These are phyloP conservation scores for Epicampocera succincta DNA, from an alignment of 2,888 invertebrate species.

Conservation along the genomic window DNA sequence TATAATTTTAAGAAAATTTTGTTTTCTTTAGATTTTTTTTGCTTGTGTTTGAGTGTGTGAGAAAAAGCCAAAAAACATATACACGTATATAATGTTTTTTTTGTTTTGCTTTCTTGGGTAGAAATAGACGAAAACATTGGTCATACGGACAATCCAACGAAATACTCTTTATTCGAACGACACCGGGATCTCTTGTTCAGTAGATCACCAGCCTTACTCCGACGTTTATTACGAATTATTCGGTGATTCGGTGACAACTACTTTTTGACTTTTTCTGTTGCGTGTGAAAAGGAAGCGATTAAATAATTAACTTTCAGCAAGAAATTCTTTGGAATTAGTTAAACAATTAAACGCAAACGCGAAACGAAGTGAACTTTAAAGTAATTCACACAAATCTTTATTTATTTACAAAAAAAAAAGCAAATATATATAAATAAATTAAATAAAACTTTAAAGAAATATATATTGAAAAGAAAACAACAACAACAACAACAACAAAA, in stretches of 20 bases:
- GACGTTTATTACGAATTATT: conserved; percentile 82
- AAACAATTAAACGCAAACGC: conserved; percentile 68
- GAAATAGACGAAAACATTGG: conserved; percentile 76
- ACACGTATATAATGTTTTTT: not conserved
- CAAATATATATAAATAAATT: conserved; percentile 34
- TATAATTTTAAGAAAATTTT: conserved; percentile 23
- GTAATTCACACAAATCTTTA: conserved; percentile 58
- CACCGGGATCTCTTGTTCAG: conserved; percentile 83
- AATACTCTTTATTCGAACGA: conserved; percentile 83
- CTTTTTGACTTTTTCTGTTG: conserved; percentile 76
- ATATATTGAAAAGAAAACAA: conserved; percentile 42
- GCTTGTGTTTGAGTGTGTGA: conserved; percentile 37
- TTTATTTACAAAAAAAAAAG: conserved; percentile 21
- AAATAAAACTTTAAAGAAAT: conserved; percentile 63
- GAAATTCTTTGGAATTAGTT: conserved; percentile 45
- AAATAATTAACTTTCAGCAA: conserved; percentile 35
- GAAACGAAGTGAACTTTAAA: conserved; percentile 68
- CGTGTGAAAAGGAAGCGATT: conserved; percentile 71
- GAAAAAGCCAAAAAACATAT: conserved; percentile 18
- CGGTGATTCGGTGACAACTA: conserved; percentile 82
- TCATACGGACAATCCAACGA: conserved; percentile 78
- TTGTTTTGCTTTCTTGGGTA: conserved; percentile 59
- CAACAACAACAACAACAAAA: conserved; percentile 82
- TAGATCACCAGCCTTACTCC: conserved; percentile 83
- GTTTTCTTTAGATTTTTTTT: conserved; percentile 20